Evolutionary conservation across 1,140 invertebrate genomes (phyloP), one percentile per base, ranked within the genome.

Genomic region (Drosophila elegans): DNA sequence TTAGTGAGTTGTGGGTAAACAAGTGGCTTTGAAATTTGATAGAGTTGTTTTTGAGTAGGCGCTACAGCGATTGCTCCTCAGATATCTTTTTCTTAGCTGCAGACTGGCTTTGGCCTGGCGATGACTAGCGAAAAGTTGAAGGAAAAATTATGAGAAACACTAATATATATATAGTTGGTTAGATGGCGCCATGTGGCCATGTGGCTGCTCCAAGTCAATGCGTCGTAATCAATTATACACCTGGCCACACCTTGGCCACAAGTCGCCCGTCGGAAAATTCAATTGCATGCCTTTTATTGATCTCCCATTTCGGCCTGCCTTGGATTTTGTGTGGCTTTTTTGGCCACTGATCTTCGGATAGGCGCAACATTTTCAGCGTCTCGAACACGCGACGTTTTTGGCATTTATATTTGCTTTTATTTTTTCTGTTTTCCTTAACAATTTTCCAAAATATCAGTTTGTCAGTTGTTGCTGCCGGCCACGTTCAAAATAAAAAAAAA

Each of bases 1-100:
- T 77, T 77, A 81, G 71, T 71, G 79, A 67, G 68, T 51, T 49
- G 64, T 62, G 72, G 61, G 60, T 42, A 61, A 80, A 63, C 74
- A 85, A 81, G 81, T 85, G 81, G 75, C 67, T 79, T 73, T 73
- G 83, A 89, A 88, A 88, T 89, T 89, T 88, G 83, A 88, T 88
- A 88, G 67, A 88, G 75, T 71, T 59, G 81, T 78, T 84, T 78
- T 69, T 45, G 61, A 53, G 32, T 63, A 39, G 41, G 34, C 25
- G 48, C 32, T 27, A 44, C 38, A 11, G 27, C 48, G 11, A 21
- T 46, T 42, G 59, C 36, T 48, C 59, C 59, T 49, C 27, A 21
- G 48, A 61, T 83, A 57, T 60, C 44, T 11, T 21, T 45, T 54
- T 42, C 49, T 39, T n/a, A 41, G 34, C 42, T 38, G 27, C 36